Evolutionary conservation across 2,113 vertebrate species (phyloP), one percentile per base, ranked within the genome.

Genomic region (Dryoscopus gambensis): DNA sequence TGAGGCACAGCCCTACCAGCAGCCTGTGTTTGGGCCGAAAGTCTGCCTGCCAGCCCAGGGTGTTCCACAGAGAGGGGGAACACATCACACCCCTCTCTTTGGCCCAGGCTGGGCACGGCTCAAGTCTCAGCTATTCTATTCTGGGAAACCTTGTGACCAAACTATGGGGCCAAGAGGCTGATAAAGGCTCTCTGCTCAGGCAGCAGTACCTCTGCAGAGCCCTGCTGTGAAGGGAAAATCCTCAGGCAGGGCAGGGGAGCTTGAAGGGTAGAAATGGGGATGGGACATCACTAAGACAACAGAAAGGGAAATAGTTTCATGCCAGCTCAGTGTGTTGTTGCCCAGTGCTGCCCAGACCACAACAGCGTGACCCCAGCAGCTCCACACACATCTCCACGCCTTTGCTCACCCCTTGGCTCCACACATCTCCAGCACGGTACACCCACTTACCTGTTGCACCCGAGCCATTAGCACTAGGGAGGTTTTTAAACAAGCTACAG

Each of bases 61-160:
- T 3, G 3, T 19, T 49, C 30, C 0, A 3, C 35, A 5, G 42
- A 52, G 60, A 49, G 23, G 4, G 25, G 17, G 16, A 52, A 53
- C 50, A 4, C 20, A n/a, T 35, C 74, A 10, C 35, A 44, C 18
- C 33, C 1, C 81, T 8, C 52, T 35, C 59, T 68, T 31, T 56
- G 96, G 91, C 90, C 69, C 74, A 13, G 83, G 64, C 15, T 55
- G 33, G 42, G 67, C 7, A 57, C 7, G 11, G 80, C 84, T 94
- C 78, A 10, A 59, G 27, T 88, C 83, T 85, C 83, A 75, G 65
- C 64, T 80, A 30, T 18, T 73, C 95, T 96, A 95, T 97, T 97
- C 77, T 75, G 59, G 94, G 96, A 83, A 81, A 16, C 65, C 94
- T 78, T 31, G 67, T 97, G 96, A 97, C 75, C 42, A 23, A 49